phyloP scores from a whole-genome alignment of 2,888 invertebrate species.

The Drosophila austrosaltans region DNA sequence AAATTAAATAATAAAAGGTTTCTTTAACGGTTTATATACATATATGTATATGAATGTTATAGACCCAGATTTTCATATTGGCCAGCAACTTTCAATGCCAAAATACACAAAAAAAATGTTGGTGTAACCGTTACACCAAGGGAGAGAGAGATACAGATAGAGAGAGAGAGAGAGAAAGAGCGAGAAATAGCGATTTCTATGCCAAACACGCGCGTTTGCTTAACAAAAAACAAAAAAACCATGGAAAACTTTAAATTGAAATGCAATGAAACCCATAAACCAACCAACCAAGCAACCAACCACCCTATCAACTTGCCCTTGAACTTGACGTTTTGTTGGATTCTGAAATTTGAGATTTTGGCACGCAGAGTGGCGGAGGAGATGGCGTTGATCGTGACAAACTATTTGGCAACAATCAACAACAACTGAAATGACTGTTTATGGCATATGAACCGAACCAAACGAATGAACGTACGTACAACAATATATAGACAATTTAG shows the following conservation, averaged over 20 bases:
- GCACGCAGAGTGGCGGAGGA: slow-evolving; percentile 36
- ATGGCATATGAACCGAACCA: slow-evolving; percentile 35
- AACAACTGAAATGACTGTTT: slow-evolving; percentile 25
- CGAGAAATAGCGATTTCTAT: slow-evolving; percentile 1
- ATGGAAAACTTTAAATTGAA: slow-evolving; percentile 8
- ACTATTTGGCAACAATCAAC: slow-evolving; percentile 51
- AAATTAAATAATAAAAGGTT: slow-evolving; percentile 3
- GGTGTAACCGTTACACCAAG: slow-evolving; percentile 5
- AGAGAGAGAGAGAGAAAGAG: neutral
- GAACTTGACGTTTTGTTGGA: slow-evolving; percentile 6
- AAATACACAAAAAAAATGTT: neutral
- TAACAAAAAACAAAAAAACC: neutral
- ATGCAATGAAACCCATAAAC: slow-evolving; percentile 11
- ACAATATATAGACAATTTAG: slow-evolving; percentile 32
- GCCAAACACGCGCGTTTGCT: slow-evolving; percentile 13
- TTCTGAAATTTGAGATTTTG: slow-evolving; percentile 41
- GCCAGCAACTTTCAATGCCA: slow-evolving; percentile 9
- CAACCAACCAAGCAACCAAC: neutral
- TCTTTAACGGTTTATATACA: neutral
- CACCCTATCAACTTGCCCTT: slow-evolving; percentile 4
- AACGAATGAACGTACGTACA: slow-evolving; percentile 19
- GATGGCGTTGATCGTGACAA: slow-evolving; percentile 59
- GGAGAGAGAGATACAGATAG: neutral
- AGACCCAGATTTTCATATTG: slow-evolving; percentile 1
- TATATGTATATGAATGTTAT: neutral